phyloP scores from a whole-genome alignment of 2,888 invertebrate genomes.

The Lottia gigantea region DNA sequence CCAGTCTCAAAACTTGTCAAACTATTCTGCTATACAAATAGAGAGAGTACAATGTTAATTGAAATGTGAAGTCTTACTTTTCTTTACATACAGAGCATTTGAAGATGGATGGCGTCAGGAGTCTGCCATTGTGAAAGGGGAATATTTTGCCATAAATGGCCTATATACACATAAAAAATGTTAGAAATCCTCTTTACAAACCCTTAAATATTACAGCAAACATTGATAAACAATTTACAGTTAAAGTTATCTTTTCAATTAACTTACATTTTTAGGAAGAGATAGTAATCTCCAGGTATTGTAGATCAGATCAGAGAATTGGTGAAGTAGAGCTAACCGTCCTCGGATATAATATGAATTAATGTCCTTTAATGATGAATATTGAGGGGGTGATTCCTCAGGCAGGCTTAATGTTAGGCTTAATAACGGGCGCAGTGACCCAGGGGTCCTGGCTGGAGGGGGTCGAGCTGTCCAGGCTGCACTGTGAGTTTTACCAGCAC shows the following conservation, averaged over 20 bases:
- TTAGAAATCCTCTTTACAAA: too few species aligned
- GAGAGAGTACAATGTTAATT: not conserved
- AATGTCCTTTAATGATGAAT: constrained; percentile 71
- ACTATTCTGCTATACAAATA: constrained; percentile 33
- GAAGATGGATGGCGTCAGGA: too few species aligned
- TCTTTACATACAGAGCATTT: too few species aligned
- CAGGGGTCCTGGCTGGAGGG: constrained; percentile 70
- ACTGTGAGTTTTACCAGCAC: constrained; percentile 75
- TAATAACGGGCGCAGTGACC: constrained; percentile 69
- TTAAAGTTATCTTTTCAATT: too few species aligned
- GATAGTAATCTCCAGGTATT: constrained; percentile 71
- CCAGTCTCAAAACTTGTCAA: constrained; percentile 44
- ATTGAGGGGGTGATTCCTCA: constrained; percentile 73
- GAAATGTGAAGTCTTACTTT: not conserved
- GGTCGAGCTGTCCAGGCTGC: constrained; percentile 75
- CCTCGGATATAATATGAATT: constrained; percentile 72
- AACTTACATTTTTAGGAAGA: constrained; percentile 46
- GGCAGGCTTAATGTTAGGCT: constrained; percentile 70
- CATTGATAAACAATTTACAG: too few species aligned
- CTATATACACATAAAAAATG: too few species aligned
- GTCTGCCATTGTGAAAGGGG: too few species aligned
- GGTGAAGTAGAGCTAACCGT: constrained; percentile 73
- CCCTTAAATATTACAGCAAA: too few species aligned
- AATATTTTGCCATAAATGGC: too few species aligned
- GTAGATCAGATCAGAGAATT: constrained; percentile 76